Conservation (phyloP, 2,113 vertebrate genomes). For the Narcine bancroftii region DNA sequence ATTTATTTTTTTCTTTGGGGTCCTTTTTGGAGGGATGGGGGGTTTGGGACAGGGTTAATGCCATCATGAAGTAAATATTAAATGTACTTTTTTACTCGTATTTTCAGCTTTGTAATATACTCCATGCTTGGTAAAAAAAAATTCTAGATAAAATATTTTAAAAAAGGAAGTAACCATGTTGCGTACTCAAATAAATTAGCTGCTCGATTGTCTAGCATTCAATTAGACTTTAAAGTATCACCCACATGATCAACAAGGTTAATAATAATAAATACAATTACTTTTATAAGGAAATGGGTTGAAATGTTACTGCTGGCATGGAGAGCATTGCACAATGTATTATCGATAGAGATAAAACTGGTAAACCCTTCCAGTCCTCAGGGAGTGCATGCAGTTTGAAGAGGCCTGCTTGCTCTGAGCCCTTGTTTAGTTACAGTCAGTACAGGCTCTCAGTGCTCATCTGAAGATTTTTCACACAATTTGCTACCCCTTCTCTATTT, state of each 20-base stretch:
- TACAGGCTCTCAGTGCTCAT: background rate
- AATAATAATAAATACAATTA: background rate
- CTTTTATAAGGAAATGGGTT: background rate
- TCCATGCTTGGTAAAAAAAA: no score
- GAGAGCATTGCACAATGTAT: background rate
- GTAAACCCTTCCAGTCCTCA: background rate
- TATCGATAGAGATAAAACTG: background rate
- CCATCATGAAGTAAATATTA: no score
- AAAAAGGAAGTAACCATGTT: background rate
- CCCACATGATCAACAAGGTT: background rate
- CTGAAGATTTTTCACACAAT: background rate
- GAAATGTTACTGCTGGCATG: background rate
- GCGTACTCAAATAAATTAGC: background rate
- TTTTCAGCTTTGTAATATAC: no score
- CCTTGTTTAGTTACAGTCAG: background rate
- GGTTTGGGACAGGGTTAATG: no score
- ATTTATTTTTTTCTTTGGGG: no score
- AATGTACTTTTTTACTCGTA: no score
- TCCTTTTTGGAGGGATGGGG: no score
- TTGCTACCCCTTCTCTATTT: background rate
- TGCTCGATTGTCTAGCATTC: background rate
- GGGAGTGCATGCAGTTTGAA: conserved; percentile 7
- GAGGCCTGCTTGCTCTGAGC: background rate
- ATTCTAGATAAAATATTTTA: no score
- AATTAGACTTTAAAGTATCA: background rate